Evolutionary conservation across 2,888 invertebrate genomes (phyloP).

Genomic region (Leptinotarsa haldemani): DNA sequence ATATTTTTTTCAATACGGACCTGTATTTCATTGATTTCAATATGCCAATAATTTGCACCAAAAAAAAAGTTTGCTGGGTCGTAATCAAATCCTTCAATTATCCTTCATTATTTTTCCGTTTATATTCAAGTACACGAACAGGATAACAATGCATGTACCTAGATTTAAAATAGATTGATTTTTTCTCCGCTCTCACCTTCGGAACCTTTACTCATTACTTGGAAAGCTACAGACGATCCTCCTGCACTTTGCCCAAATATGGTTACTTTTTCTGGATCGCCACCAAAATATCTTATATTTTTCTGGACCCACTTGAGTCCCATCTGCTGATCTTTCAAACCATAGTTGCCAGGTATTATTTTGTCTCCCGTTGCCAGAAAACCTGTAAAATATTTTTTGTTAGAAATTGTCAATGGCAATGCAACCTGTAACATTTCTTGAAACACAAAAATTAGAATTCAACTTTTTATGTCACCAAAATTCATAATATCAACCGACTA

Average conservation of each 20-base stretch:
- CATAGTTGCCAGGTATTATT: constrained; percentile 48
- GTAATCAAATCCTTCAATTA: too few relatives aligned
- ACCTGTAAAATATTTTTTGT: constrained; percentile 36
- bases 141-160: neutral
- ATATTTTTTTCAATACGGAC: too few relatives aligned
- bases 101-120: too few relatives aligned
- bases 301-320: constrained; percentile 46
- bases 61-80: too few relatives aligned
- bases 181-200: constrained; percentile 42
- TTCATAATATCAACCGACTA: too few relatives aligned
- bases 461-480: too few relatives aligned
- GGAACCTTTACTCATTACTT: constrained; percentile 43
- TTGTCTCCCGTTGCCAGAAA: constrained; percentile 48
- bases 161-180: neutral
- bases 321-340: constrained; percentile 48
- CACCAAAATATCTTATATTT: constrained; percentile 49
- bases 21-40: too few relatives aligned
- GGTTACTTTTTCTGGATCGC: constrained; percentile 47
- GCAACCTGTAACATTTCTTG: too few relatives aligned
- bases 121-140: neutral
- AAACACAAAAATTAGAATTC: too few relatives aligned
- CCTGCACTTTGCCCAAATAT: constrained; percentile 51
- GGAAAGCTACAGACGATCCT: constrained; percentile 43
- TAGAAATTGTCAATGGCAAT: too few relatives aligned
- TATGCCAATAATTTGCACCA: too few relatives aligned